Evolutionary conservation across 2,888 invertebrate species (phyloP).

Genomic region (Lamproptera curius): DNA sequence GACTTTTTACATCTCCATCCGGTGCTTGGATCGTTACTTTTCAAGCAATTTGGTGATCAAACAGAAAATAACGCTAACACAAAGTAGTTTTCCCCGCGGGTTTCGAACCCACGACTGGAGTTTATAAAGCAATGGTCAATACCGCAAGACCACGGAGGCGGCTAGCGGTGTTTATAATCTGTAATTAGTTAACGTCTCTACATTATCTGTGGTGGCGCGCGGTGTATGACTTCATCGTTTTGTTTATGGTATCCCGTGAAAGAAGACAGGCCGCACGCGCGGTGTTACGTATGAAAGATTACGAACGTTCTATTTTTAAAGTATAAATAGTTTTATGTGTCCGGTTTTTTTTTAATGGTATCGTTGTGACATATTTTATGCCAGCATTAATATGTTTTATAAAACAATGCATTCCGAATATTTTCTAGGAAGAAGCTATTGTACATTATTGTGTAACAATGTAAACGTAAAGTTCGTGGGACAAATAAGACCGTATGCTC

Average conservation of each 20-base stretch:
- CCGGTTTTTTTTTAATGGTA: not conserved
- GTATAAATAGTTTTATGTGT: not conserved
- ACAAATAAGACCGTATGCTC: too few species aligned
- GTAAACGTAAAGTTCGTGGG: too few species aligned
- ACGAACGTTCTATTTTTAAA: not conserved
- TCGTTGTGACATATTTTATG: not conserved
- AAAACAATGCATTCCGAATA: not conserved
- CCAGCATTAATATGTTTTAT: not conserved
- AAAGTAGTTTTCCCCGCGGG: too few species aligned
- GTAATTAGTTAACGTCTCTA: slow-evolving; percentile 2
- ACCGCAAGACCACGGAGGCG: not conserved
- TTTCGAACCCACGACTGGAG: not conserved
- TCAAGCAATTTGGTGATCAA: too few species aligned
- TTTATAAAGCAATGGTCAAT: not conserved
- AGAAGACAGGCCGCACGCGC: not conserved
- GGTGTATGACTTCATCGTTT: not conserved
- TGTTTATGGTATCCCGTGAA: not conserved
- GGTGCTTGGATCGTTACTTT: too few species aligned
- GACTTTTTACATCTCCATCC: too few species aligned
- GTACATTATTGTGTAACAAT: too few species aligned
- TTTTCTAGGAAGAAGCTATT: not conserved
- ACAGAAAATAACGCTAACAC: too few species aligned
- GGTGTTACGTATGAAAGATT: too few species aligned
- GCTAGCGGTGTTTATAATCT: not conserved
- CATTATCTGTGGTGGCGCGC: not conserved